Evolutionary conservation across 2,888 invertebrate genomes (phyloP).

Genomic region (Pyrgus malvae): DNA sequence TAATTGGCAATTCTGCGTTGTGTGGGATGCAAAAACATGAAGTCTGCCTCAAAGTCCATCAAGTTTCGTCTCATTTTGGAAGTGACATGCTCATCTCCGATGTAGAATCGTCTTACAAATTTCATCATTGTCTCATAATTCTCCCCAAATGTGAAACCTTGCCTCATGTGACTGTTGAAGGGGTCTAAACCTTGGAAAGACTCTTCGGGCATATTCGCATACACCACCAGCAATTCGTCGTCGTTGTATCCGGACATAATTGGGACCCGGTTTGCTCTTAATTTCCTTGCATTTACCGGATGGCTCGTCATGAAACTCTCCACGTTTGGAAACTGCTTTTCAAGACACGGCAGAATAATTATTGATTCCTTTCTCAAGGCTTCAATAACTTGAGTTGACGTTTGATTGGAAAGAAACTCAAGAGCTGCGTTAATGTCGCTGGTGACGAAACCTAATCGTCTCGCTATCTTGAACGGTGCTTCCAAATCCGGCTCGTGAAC

Average conservation of each 20-base stretch:
- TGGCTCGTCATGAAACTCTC: constrained; percentile 47
- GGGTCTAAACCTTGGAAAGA: constrained; percentile 38
- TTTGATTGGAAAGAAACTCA: constrained; percentile 41
- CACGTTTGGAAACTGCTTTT: constrained; percentile 46
- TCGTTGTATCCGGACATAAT: constrained; percentile 54
- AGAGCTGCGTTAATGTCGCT: constrained; percentile 44
- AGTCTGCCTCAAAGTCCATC: constrained; percentile 49
- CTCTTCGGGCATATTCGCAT: constrained; percentile 33
- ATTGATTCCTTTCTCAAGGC: constrained; percentile 35
- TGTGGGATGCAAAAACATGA: constrained; percentile 41
- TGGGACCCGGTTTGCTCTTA: constrained; percentile 46
- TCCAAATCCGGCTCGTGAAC: constrained; percentile 39
- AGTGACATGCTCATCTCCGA: constrained; percentile 47
- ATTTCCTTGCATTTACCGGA: constrained; percentile 42
- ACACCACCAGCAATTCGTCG: constrained; percentile 41
- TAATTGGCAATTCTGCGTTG: constrained; percentile 45
- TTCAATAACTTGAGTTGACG: constrained; percentile 42
- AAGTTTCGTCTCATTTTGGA: constrained; percentile 35
- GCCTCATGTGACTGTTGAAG: constrained; percentile 11
- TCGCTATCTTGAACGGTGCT: constrained; percentile 44
- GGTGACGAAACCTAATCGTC: constrained; percentile 45
- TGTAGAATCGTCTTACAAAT: constrained; percentile 48
- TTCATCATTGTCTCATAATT: constrained; percentile 36
- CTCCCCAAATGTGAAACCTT: constrained; percentile 7
- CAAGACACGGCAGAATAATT: constrained; percentile 46